A percentile compares a stretch with the other conserved stretches of the same genome.
These are phyloP conservation scores for Chlamydotis undulata DNA, from an alignment of 2,113 vertebrate species.

Conservation along the genomic window DNA sequence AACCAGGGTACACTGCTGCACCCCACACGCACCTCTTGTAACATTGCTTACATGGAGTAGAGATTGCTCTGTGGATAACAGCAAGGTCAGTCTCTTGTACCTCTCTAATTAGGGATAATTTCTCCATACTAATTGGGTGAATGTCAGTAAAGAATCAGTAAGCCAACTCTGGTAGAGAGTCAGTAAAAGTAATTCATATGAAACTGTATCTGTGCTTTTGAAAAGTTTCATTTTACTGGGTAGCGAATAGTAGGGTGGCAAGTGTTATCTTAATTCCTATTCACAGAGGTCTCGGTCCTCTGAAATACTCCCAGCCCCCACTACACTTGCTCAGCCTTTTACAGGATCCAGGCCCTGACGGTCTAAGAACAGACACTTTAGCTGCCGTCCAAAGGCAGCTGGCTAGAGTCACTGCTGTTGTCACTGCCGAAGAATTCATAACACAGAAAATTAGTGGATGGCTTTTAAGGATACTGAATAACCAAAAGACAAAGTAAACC, in stretches of 20 bases:
- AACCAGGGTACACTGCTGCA: not conserved
- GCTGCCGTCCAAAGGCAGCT: not conserved
- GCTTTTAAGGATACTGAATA: not conserved
- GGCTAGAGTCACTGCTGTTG: not conserved
- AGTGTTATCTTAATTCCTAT: not conserved
- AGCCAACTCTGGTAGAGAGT: not conserved
- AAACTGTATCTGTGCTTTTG: not conserved
- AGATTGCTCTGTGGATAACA: not conserved
- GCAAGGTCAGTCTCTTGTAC: not conserved
- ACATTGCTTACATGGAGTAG: not conserved
- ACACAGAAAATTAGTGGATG: not conserved
- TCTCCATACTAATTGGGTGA: not conserved
- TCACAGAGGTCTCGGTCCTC: not conserved
- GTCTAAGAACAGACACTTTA: not conserved
- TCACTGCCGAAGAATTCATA: accelerated
- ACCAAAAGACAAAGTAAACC: not conserved
- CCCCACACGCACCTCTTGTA: not conserved
- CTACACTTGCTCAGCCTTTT: not conserved
- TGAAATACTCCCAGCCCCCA: not conserved
- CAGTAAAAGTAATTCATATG: not conserved
- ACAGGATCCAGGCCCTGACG: not conserved
- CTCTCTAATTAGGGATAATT: constrained; percentile 2
- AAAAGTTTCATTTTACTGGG: not conserved
- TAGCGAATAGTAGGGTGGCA: not conserved
- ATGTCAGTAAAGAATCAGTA: not conserved